Evolutionary conservation across 2,888 invertebrate species (phyloP).

Genomic region (Punctoribates punctum): DNA sequence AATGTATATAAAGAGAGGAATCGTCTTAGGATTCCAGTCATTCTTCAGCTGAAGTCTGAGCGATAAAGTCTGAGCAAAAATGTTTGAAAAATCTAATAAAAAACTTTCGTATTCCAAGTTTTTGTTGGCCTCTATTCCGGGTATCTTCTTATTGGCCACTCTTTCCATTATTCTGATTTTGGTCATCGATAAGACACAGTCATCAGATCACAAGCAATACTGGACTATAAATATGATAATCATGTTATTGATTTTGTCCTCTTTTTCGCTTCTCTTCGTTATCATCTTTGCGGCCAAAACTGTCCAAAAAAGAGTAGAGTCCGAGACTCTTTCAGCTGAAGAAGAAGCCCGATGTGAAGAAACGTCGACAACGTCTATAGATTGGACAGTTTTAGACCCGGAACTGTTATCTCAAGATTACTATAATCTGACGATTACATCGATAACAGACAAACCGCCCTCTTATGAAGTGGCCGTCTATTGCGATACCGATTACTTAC

Average conservation of each 20-base stretch:
- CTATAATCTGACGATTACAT: neutral
- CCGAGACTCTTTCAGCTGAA: neutral
- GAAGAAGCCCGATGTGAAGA: neutral
- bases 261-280: neutral
- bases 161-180: slow-evolving; percentile 8
- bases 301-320: neutral
- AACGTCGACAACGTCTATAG: too few species aligned
- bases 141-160: slow-evolving; percentile 4
- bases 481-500: neutral
- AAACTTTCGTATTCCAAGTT: neutral
- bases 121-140: slow-evolving; percentile 1
- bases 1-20: neutral
- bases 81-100: neutral
- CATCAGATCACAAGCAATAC: neutral
- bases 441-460: neutral
- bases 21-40: neutral
- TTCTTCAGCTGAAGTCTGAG: neutral
- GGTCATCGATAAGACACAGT: neutral
- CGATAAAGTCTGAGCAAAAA: neutral
- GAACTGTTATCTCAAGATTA: too few species aligned
- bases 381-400: too few species aligned
- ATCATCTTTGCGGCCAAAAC: slow-evolving; percentile 3
- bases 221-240: slow-evolving; percentile 25
- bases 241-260: slow-evolving; percentile 12
- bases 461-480: neutral